Evolutionary conservation across 37 sponge, comb jelly and placozoan genomes (phyloP).

Genomic region (Spongilla lacustris): DNA sequence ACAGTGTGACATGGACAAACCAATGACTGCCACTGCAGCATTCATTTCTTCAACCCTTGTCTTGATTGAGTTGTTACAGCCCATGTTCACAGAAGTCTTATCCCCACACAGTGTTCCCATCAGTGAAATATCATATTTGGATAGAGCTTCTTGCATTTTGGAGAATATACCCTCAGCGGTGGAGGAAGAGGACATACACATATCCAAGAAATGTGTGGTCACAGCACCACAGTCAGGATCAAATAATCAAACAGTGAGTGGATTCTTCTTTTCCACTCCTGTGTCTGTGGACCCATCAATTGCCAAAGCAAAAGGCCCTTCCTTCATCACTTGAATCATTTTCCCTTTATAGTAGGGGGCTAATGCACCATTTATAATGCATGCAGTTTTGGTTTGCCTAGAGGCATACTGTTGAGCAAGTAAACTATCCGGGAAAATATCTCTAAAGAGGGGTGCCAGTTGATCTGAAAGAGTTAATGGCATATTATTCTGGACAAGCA

Average conservation of each 20-base stretch:
- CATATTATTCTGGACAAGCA: conserved; percentile 41
- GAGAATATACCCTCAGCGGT: conserved; percentile 53
- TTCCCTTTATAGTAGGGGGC: conserved; percentile 27
- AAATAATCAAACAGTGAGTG: conserved; percentile 44
- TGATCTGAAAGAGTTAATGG: conserved; percentile 49
- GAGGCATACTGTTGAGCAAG: conserved; percentile 45
- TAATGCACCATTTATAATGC: conserved; percentile 47
- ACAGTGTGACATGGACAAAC: background rate
- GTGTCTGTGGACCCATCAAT: conserved; percentile 50
- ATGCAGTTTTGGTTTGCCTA: conserved; percentile 54
- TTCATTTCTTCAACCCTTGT: conserved; percentile 21
- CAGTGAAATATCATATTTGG: conserved; percentile 25
- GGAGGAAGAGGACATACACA: conserved; percentile 51
- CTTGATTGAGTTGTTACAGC: conserved; percentile 48
- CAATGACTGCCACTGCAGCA: conserved; percentile 12
- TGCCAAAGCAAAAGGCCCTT: conserved; percentile 30
- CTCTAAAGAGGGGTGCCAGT: conserved; percentile 34
- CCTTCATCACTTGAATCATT: conserved; percentile 10
- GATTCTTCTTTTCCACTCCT: conserved; percentile 47
- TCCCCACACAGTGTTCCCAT: conserved; percentile 52
- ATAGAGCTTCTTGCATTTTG: conserved; percentile 47
- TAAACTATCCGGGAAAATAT: conserved; percentile 48
- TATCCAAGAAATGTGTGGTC: conserved; percentile 43
- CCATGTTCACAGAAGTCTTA: conserved; percentile 54
- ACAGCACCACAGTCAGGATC: conserved; percentile 18